Evolutionary conservation across 2,888 invertebrate species (phyloP).

Genomic region (Ochropleura plecta): DNA sequence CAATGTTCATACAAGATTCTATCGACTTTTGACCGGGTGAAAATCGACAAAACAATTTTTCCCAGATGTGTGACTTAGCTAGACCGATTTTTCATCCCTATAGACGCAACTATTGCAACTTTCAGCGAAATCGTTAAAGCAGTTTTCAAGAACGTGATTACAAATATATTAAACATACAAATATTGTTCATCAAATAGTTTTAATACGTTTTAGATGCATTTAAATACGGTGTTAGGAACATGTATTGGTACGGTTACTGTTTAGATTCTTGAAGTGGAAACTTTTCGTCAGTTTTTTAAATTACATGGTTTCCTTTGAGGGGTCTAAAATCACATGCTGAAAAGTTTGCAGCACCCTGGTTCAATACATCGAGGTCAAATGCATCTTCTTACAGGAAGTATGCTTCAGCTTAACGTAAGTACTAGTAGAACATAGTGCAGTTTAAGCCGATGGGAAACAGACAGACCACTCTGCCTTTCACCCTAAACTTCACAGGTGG

Average conservation of each 20-base stretch:
- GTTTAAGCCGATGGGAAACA: slow-evolving; percentile 8
- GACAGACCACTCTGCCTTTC: neutral
- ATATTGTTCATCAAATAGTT: too few relatives aligned
- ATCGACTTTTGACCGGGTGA: too few relatives aligned
- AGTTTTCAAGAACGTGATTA: too few relatives aligned
- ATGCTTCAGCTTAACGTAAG: neutral
- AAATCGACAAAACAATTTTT: too few relatives aligned
- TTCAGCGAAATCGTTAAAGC: too few relatives aligned
- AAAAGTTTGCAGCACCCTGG: neutral
- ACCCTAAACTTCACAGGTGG: neutral
- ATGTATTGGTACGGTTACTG: neutral
- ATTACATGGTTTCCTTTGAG: neutral
- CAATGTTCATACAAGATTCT: neutral
- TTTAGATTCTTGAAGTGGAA: neutral
- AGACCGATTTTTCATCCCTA: too few relatives aligned
- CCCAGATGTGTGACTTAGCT: too few relatives aligned
- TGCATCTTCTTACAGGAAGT: neutral
- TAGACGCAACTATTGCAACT: too few relatives aligned
- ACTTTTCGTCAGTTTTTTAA: neutral
- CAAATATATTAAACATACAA: too few relatives aligned
- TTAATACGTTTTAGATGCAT: neutral
- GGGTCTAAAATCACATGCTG: neutral
- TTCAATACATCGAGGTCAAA: neutral
- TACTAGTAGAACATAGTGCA: neutral
- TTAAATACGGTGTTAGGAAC: neutral